phyloP scores from a whole-genome alignment of 2,113 vertebrate species.

The Circaetus cinerascens region DNA sequence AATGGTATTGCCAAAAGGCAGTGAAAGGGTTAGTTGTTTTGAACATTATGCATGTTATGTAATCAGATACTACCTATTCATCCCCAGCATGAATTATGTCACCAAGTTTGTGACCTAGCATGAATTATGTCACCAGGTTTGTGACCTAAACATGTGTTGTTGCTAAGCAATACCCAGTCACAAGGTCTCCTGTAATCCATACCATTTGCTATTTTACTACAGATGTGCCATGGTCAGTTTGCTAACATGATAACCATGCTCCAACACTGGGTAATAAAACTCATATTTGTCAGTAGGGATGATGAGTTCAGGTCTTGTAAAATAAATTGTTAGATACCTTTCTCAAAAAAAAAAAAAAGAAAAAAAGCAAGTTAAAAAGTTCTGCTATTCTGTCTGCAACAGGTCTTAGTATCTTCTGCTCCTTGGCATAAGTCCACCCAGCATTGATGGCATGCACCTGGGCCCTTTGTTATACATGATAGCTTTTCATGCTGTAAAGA shows the following conservation, averaged over 20 bases:
- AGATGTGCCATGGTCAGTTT: neutral
- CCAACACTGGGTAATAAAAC: neutral
- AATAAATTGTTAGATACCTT: neutral
- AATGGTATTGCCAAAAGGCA: neutral
- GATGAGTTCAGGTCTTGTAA: neutral
- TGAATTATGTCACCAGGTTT: neutral
- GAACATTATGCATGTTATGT: neutral
- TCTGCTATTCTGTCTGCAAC: neutral
- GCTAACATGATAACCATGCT: neutral
- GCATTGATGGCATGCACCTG: neutral
- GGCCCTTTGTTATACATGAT: neutral
- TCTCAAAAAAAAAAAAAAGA: neutral
- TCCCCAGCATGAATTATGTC: neutral
- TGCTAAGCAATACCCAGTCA: conserved; percentile 18
- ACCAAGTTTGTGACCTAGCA: neutral
- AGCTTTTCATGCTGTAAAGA: neutral
- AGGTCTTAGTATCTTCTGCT: neutral
- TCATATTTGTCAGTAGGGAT: neutral
- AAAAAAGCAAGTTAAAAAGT: neutral
- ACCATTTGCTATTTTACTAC: neutral
- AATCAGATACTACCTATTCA: neutral
- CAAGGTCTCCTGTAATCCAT: neutral
- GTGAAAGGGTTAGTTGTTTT: neutral
- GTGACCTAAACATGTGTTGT: neutral
- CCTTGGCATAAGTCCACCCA: neutral